Evolutionary conservation across 1,140 invertebrate species (phyloP).

Genomic region (Drosophila simulans): DNA sequence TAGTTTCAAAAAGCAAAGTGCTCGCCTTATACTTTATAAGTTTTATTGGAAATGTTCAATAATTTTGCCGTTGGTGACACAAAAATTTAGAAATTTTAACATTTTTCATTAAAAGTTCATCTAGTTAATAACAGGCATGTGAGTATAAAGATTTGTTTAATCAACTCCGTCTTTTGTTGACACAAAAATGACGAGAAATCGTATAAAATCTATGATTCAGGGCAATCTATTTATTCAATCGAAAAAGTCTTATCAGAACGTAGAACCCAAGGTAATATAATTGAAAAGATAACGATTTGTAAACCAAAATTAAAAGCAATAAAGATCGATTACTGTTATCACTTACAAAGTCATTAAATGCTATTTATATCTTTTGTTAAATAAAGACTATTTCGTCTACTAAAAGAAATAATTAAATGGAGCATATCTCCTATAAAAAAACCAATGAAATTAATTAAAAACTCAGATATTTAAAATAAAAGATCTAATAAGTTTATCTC

Average conservation of each 20-base stretch:
- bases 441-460: too few relatives aligned
- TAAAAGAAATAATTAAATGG: not conserved
- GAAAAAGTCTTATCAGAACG: not conserved
- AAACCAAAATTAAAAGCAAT: not conserved
- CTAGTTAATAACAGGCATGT: not conserved
- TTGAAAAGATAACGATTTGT: not conserved
- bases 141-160: not conserved
- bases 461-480: not conserved
- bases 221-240: not conserved
- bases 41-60: not conserved
- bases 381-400: not conserved
- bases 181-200: not conserved
- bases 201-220: not conserved
- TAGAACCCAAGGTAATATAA: not conserved
- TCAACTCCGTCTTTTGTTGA: too few relatives aligned
- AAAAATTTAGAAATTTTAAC: too few relatives aligned
- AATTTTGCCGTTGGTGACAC: too few relatives aligned
- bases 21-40: not conserved
- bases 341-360: not conserved
- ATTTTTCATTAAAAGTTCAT: too few relatives aligned
- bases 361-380: not conserved
- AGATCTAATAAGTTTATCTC: not conserved
- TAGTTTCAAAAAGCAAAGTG: not conserved
- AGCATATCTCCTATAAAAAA: not conserved
- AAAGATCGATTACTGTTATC: not conserved